Base-by-base conservation (phyloP, 2,888 invertebrate species). In the Ichneumoninae sp. region DNA sequence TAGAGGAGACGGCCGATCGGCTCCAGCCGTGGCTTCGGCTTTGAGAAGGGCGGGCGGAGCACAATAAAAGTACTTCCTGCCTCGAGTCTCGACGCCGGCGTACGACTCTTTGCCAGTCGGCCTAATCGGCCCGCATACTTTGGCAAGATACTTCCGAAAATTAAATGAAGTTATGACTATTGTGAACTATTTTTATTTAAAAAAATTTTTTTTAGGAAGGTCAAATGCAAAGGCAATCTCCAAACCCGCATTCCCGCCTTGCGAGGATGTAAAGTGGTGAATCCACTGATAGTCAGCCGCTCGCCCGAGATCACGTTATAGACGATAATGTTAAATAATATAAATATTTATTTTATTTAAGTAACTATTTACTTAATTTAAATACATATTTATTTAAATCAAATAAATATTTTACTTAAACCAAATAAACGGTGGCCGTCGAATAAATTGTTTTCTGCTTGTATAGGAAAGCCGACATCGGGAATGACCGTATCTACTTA, bases 51-150 rank as follows among this genome's bases (percentile, higher is more conserved):
- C 76, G 80, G 72, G 71, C 76, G 13, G 83, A 69, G 81, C 82
- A 87, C 86, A 85, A 87, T 87, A 83, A 86, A 83, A 82, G 86
- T 86, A 85, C 87, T 86, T 82, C 81, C 85, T 83, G 87, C 83
- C 75, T 81, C 82, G 83, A 82, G 83, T 81, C 75, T 66, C 74
- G 82, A 74, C 86, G 86, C 74, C 86, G 80, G 66, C 80, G 62
- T 82, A 80, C 57, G 26, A 16, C 74, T 57, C 47, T 40, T 77
- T 54, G 44, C 50, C 50, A 54, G 47, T 74, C 47, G 26, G 74
- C 30, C 54, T 77, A 47, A 52, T 33, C 52, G 26, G 19, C 57
- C 44, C 10, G 30, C 44, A 22, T 57, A 71, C 22, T 33, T 47
- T 47, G 44, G 4, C 7, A 40, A 8, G 16, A 80, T 68, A 70